Evolutionary conservation across 2,113 vertebrate genomes (phyloP).

Genomic region (Sakesphorus luctuosus): DNA sequence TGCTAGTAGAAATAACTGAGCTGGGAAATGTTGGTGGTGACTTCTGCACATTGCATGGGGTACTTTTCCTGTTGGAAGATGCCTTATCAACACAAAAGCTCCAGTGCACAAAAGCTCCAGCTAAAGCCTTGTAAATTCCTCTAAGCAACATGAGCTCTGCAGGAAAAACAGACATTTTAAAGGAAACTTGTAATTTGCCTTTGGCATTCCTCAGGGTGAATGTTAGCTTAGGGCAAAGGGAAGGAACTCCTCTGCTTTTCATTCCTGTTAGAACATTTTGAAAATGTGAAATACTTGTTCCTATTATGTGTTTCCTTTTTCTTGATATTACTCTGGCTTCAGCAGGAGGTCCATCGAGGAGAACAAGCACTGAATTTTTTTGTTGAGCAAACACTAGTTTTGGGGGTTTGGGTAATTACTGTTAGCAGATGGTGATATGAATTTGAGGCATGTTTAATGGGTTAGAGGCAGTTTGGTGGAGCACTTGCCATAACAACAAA

Average conservation of each 20-base stretch:
- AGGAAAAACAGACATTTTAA: background rate
- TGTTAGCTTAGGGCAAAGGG: background rate
- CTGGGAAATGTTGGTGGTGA: background rate
- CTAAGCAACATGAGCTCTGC: background rate
- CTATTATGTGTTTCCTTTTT: background rate
- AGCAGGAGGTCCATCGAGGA: background rate
- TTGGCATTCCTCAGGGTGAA: background rate
- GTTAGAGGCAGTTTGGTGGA: background rate
- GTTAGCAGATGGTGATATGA: background rate
- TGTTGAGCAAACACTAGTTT: background rate
- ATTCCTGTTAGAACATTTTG: background rate
- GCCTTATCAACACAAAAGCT: background rate
- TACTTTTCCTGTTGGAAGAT: background rate
- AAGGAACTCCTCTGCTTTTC: slow-evolving; percentile 12
- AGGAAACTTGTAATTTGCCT: slow-evolving; percentile 24
- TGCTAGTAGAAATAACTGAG: background rate
- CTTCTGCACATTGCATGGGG: background rate
- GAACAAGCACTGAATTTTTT: background rate
- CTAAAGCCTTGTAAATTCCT: background rate
- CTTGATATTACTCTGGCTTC: background rate
- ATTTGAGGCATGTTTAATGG: background rate
- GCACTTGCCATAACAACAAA: background rate
- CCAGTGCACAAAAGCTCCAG: background rate
- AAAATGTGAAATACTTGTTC: background rate
- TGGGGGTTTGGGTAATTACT: background rate